These are phyloP conservation scores for Chaenodraco wilsoni DNA, from an alignment of 2,797 vertebrate genomes.

Conservation along the genomic window DNA sequence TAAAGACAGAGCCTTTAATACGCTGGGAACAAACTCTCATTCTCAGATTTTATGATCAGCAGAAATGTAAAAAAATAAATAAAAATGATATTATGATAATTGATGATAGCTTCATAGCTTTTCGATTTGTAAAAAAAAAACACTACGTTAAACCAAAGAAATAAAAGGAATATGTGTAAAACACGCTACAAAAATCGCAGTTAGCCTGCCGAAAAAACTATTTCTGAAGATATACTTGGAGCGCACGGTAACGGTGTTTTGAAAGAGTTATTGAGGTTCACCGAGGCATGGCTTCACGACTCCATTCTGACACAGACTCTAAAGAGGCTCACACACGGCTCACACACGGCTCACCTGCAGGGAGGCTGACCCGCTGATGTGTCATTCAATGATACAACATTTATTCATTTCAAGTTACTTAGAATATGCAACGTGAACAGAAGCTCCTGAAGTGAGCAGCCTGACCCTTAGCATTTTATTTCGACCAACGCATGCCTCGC, in stretches of 20 bases:
- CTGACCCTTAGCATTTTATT: not conserved
- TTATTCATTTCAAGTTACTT: not conserved
- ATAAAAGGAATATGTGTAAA: not conserved
- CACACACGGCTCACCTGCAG: not conserved
- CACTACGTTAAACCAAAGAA: not conserved
- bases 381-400: not conserved
- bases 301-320: too few relatives aligned
- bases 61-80: too few relatives aligned
- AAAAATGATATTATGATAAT: not conserved
- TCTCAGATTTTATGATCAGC: not conserved
- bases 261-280: not conserved
- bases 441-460: not conserved
- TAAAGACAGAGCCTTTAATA: not conserved
- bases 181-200: not conserved
- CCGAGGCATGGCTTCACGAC: not conserved
- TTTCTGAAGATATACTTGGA: not conserved
- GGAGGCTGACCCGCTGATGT: too few relatives aligned
- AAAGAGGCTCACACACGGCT: not conserved
- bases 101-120: not conserved
- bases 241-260: not conserved
- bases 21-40: not conserved
- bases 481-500: not conserved
- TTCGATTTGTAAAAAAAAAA: not conserved
- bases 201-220: too few relatives aligned
- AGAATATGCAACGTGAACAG: not conserved